phyloP scores from a whole-genome alignment of 1,140 invertebrate genomes.

The Pomacea maculata region DNA sequence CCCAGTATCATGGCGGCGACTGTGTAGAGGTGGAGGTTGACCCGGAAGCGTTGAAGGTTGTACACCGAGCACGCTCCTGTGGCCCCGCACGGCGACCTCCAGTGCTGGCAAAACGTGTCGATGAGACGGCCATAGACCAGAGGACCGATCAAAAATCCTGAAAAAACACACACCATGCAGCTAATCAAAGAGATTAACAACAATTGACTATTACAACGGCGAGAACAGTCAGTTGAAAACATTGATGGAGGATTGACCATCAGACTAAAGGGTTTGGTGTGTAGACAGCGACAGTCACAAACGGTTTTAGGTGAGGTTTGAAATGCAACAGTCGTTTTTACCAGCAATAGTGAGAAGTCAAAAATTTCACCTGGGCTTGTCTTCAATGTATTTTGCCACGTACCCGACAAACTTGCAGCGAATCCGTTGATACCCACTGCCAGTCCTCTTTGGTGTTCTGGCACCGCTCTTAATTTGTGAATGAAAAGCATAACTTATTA shows the following conservation, averaged over 20 bases:
- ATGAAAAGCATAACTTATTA: too few relatives aligned
- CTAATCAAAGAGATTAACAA: neutral
- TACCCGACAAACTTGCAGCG: neutral
- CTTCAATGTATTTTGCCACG: neutral
- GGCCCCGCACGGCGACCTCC: conserved; percentile 9
- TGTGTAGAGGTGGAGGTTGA: conserved; percentile 22
- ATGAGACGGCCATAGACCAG: conserved; percentile 19
- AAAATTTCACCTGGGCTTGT: neutral
- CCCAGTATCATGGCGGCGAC: neutral
- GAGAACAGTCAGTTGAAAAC: neutral
- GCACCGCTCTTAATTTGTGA: neutral
- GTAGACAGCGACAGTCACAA: neutral
- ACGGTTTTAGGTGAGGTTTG: neutral
- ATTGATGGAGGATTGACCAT: neutral
- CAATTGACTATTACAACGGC: neutral
- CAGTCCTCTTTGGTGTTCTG: neutral
- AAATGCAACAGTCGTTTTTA: neutral
- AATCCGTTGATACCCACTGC: conserved; percentile 3
- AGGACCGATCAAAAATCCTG: conserved; percentile 24
- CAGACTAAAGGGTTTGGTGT: neutral
- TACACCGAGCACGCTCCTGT: conserved; percentile 26
- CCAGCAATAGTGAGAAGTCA: neutral
- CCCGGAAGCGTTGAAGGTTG: conserved; percentile 17
- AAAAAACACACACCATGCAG: neutral
- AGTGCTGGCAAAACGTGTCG: conserved; percentile 20